Evolutionary conservation across 2,797 vertebrate genomes (phyloP).

Genomic region (Trichosurus vulpecula): DNA sequence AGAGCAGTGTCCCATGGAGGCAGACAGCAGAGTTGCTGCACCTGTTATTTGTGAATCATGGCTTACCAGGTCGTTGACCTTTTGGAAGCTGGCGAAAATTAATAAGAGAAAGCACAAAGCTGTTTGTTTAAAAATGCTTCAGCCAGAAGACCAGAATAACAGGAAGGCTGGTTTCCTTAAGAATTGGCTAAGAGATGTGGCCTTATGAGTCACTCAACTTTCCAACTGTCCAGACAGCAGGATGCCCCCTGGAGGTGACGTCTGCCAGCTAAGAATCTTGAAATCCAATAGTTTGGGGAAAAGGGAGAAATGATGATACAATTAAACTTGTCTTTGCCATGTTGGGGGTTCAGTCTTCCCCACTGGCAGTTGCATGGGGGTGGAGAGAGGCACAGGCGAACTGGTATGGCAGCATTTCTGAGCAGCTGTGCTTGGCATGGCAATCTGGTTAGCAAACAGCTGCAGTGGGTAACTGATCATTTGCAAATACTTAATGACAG

Average conservation of each 20-base stretch:
- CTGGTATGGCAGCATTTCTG: constrained; percentile 26
- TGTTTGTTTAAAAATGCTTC: constrained; percentile 78
- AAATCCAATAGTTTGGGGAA: not conserved
- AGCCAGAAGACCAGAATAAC: constrained; percentile 66
- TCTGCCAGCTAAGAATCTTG: constrained; percentile 37
- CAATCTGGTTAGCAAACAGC: constrained; percentile 72
- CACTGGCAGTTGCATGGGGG: not conserved
- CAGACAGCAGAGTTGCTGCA: constrained; percentile 84
- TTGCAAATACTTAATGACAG: constrained; percentile 81
- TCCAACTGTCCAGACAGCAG: constrained; percentile 25
- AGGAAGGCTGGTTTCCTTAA: constrained; percentile 60
- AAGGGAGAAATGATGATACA: not conserved
- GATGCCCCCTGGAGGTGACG: not conserved
- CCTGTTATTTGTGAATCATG: constrained; percentile 88
- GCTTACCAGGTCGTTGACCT: constrained; percentile 86
- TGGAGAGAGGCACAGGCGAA: constrained; percentile 8
- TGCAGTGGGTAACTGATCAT: constrained; percentile 75
- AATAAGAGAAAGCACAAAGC: constrained; percentile 83
- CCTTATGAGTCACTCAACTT: not conserved
- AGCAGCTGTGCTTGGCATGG: constrained; percentile 72
- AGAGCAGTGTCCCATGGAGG: constrained; percentile 84
- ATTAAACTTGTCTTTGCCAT: not conserved
- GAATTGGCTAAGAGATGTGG: constrained; percentile 35
- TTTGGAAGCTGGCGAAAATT: constrained; percentile 84
- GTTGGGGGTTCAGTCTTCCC: not conserved